Conservation (phyloP, 2,113 vertebrate genomes). For the Lasiurus cinereus region DNA sequence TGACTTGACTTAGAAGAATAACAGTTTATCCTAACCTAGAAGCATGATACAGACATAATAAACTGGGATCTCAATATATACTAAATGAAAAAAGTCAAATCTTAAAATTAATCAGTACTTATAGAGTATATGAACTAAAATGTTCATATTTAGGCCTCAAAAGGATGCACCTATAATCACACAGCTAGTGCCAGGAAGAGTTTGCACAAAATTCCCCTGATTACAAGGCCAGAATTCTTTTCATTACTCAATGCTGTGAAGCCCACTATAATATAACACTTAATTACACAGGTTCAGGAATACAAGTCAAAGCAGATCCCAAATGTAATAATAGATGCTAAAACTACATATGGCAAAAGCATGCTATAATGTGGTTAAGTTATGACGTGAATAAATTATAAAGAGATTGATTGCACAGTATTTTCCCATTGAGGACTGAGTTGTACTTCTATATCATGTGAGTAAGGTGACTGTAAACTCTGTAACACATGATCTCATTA, state of each 20-base stretch:
- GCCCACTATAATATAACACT: constrained; percentile 83
- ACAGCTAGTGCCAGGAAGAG: constrained; percentile 37
- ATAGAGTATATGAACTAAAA: constrained; percentile 49
- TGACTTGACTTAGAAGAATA: neutral
- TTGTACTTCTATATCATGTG: neutral
- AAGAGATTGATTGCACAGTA: constrained; percentile 67
- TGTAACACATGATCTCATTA: constrained; percentile 30
- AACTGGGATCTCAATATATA: neutral
- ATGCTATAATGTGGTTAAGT: constrained; percentile 78
- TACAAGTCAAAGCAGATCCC: constrained; percentile 83
- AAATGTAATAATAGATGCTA: constrained; percentile 80
- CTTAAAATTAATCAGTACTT: neutral
- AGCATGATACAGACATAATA: neutral
- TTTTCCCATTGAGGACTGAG: constrained; percentile 63
- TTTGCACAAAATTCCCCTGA: constrained; percentile 76
- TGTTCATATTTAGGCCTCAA: neutral
- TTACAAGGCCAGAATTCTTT: constrained; percentile 81
- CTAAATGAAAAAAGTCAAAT: neutral
- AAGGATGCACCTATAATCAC: constrained; percentile 62
- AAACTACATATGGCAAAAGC: constrained; percentile 74
- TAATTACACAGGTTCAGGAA: constrained; percentile 80
- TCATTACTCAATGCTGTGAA: constrained; percentile 80
- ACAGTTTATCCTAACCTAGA: neutral
- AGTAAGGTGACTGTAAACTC: constrained; percentile 31
- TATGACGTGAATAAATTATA: constrained; percentile 73